Percentiles rank a stretch among this genome's conserved stretches.
These are phyloP conservation scores for Sebastes variabilis DNA, from an alignment of 2,797 vertebrate genomes.

Conservation along the genomic window DNA sequence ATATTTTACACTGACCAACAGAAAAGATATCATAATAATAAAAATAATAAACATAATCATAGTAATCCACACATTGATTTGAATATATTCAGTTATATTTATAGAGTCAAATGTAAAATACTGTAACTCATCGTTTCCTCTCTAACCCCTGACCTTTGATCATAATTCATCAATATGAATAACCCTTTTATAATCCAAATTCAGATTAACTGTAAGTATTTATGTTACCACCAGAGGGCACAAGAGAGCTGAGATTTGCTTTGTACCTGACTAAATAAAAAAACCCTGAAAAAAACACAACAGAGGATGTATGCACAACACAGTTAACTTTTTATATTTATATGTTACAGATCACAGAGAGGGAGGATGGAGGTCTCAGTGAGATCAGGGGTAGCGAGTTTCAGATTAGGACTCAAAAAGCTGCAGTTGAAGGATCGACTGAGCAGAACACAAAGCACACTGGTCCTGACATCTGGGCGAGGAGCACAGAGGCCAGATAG, in stretches of 20 bases:
- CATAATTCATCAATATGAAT: background rate
- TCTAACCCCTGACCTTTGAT: background rate
- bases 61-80: background rate
- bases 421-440: conserved; percentile 7
- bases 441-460: conserved; percentile 15
- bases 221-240: conserved; percentile 37
- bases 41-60: background rate
- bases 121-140: background rate
- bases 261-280: background rate
- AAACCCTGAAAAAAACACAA: fast-evolving
- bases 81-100: background rate
- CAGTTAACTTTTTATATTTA: background rate
- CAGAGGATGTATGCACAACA: background rate
- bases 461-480: conserved; percentile 31
- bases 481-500: conserved; percentile 15
- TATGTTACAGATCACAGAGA: background rate
- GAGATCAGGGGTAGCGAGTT: background rate
- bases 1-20: background rate
- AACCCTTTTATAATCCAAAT: background rate
- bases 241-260: background rate
- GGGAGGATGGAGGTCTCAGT: background rate
- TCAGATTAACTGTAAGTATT: background rate
- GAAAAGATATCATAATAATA: background rate
- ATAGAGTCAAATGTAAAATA: background rate
- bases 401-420: background rate